These are phyloP conservation scores for Leucophenga varia DNA, from an alignment of 1,140 invertebrate species.

Conservation along the genomic window DNA sequence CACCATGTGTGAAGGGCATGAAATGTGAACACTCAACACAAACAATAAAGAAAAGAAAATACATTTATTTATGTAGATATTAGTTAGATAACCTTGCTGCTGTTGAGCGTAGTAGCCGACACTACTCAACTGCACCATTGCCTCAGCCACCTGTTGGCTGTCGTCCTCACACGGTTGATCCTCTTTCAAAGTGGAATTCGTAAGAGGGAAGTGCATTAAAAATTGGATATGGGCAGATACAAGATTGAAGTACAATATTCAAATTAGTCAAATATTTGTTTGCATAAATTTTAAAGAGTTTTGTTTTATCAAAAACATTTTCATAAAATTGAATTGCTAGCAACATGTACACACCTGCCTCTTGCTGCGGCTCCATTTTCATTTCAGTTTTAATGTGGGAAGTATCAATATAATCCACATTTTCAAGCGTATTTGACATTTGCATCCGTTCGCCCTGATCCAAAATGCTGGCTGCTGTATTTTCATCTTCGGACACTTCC, in stretches of 20 bases:
- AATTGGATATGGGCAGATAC: slow-evolving; percentile 18
- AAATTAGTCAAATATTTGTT: neutral
- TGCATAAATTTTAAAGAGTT: too few species aligned
- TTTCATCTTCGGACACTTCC: slow-evolving; percentile 64
- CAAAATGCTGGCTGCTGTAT: slow-evolving; percentile 58
- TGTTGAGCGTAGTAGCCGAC: slow-evolving; percentile 69
- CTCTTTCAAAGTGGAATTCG: slow-evolving; percentile 45
- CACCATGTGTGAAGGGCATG: too few species aligned
- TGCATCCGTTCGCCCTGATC: slow-evolving; percentile 54
- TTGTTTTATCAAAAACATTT: too few species aligned
- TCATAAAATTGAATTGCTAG: too few species aligned
- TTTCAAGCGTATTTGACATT: slow-evolving; percentile 16
- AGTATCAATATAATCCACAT: slow-evolving; percentile 38
- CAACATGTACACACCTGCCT: slow-evolving; percentile 41
- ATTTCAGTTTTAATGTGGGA: slow-evolving; percentile 47
- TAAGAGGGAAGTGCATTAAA: slow-evolving; percentile 8
- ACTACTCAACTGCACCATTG: slow-evolving; percentile 81
- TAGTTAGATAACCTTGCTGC: slow-evolving; percentile 55
- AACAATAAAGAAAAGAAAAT: too few species aligned
- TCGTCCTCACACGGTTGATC: slow-evolving; percentile 67
- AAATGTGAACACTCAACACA: too few species aligned
- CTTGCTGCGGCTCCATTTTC: slow-evolving; percentile 37
- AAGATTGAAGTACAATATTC: slow-evolving; percentile 19
- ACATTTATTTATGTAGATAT: slow-evolving; percentile 6
- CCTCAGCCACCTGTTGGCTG: slow-evolving; percentile 79